A percentile compares a stretch with the other conserved stretches of the same genome.
Evolutionary conservation across 2,888 invertebrate genomes (phyloP).

Genomic region (Dorcus parallelipipedus): DNA sequence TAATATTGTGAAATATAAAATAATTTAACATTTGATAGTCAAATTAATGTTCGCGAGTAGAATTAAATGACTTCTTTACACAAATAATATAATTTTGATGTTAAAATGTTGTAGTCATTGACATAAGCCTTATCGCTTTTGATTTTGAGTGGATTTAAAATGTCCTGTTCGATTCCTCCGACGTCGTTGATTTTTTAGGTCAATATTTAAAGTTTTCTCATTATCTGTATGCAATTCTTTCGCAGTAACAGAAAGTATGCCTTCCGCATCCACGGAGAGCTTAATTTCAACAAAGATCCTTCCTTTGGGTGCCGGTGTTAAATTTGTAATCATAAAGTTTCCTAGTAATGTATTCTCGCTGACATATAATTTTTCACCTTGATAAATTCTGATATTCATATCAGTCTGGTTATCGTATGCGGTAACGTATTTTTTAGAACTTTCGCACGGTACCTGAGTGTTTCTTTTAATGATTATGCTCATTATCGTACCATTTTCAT

Average conservation of each 20-base stretch:
- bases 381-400: conserved; percentile 1
- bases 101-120: no score
- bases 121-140: no score
- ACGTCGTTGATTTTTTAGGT: no score
- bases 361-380: conserved; percentile 2
- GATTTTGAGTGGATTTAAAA: no score
- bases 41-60: no score
- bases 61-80: no score
- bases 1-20: no score
- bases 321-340: background rate
- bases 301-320: conserved; percentile 1
- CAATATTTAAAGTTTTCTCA: background rate
- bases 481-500: conserved; percentile 19
- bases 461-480: conserved; percentile 27
- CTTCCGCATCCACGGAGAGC: conserved; percentile 3
- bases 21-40: no score
- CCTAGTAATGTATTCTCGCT: conserved; percentile 5
- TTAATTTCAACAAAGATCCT: conserved; percentile 1
- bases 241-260: background rate
- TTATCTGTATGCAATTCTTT: background rate
- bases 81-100: no score
- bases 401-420: conserved; percentile 21
- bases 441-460: conserved; percentile 20
- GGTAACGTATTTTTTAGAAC: conserved; percentile 9
- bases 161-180: no score